These are phyloP conservation scores for Steinernema feltiae DNA, from an alignment of 1,140 invertebrate species.

Conservation along the genomic window DNA sequence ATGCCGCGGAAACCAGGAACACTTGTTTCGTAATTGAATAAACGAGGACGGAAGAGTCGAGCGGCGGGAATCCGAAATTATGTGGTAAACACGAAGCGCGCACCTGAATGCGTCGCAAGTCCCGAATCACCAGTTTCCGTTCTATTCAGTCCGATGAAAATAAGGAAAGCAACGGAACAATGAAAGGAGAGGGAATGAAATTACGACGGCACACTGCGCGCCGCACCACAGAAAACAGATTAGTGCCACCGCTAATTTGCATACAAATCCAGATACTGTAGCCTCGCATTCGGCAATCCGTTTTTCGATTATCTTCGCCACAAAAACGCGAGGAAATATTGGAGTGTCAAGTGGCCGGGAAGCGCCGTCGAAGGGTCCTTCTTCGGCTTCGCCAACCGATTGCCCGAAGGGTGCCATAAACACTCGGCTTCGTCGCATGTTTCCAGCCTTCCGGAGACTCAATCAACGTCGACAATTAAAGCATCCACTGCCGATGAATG, in stretches of 20 bases:
- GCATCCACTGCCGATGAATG: not conserved
- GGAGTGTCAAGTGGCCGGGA: not conserved
- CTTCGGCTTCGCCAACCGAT: not conserved
- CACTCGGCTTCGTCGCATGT: not conserved
- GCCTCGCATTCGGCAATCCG: not conserved
- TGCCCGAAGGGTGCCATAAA: not conserved
- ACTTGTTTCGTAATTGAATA: too few relatives aligned
- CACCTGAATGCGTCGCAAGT: not conserved
- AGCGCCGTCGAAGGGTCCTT: not conserved
- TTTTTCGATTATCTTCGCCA: not conserved
- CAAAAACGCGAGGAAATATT: not conserved
- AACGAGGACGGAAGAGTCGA: too few relatives aligned
- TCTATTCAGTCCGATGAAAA: not conserved
- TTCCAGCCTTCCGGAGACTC: slow-evolving; percentile 3
- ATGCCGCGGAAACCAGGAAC: too few relatives aligned
- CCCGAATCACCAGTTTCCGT: slow-evolving; percentile 5
- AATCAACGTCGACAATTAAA: slow-evolving; percentile 1
- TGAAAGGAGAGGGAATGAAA: not conserved
- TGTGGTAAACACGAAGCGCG: too few relatives aligned
- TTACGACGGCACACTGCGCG: not conserved
- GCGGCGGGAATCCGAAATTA: too few relatives aligned
- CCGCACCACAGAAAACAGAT: not conserved
- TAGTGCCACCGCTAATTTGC: not conserved
- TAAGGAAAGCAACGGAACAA: not conserved
- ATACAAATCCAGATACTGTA: slow-evolving; percentile 8